phyloP scores from a whole-genome alignment of 2,888 invertebrate genomes.

The Agonopterix arenella region DNA sequence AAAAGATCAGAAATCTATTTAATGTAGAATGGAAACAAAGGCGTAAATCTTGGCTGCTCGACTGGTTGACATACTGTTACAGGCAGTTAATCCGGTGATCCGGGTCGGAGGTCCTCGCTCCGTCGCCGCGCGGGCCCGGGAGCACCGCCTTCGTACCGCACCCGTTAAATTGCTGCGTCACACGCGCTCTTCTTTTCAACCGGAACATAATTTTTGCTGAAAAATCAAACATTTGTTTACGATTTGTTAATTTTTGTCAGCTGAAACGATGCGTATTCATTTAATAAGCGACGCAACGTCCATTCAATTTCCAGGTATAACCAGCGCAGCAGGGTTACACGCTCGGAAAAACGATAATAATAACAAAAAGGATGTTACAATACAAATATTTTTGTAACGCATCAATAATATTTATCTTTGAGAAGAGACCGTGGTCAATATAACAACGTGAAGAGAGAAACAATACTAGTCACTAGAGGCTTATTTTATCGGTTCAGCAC shows the following conservation, averaged over 20 bases:
- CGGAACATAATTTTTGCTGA: neutral
- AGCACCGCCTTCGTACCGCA: conserved; percentile 43
- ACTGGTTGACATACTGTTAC: conserved; percentile 36
- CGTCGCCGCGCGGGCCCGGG: conserved; percentile 24
- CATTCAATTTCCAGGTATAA: too few relatives aligned
- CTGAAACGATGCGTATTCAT: neutral
- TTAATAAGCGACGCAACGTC: neutral
- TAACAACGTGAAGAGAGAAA: conserved; percentile 2
- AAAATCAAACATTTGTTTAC: conserved; percentile 1
- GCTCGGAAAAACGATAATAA: neutral
- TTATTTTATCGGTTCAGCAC: conserved; percentile 42
- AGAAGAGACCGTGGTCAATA: conserved; percentile 1
- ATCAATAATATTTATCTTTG: neutral
- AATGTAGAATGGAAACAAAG: conserved; percentile 51
- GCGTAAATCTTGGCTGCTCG: conserved; percentile 36
- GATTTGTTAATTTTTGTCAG: conserved; percentile 2
- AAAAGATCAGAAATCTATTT: conserved; percentile 26
- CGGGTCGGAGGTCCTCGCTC: conserved; percentile 41
- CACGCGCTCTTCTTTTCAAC: conserved; percentile 26
- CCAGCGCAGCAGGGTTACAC: neutral
- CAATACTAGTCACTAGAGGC: conserved; percentile 29
- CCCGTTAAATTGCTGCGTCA: conserved; percentile 46
- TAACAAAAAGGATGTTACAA: neutral
- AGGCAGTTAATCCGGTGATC: conserved; percentile 39
- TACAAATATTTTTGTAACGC: neutral